phyloP scores from a whole-genome alignment of 2,797 vertebrate genomes.

The Pteronotus mesoamericanus region DNA sequence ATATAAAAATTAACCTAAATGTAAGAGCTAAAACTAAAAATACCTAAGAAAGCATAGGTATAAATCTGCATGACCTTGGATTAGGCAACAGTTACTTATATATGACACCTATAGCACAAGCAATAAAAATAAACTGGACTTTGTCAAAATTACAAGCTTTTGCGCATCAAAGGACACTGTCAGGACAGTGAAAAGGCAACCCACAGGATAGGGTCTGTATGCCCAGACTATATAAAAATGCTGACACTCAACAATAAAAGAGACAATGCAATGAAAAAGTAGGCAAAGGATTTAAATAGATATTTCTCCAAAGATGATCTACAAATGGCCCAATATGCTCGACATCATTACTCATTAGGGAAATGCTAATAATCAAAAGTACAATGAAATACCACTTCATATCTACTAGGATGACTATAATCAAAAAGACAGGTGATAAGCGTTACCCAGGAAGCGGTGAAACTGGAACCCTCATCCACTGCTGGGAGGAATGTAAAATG shows the following conservation, averaged over 20 bases:
- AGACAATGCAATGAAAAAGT: not conserved
- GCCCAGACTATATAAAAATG: not conserved
- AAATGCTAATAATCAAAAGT: not conserved
- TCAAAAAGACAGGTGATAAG: not conserved
- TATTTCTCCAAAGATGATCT: too few species aligned
- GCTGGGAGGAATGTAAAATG: not conserved
- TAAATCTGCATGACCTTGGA: not conserved
- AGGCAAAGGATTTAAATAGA: not conserved
- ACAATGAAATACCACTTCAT: too few species aligned
- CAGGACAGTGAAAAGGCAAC: not conserved
- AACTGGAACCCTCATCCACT: not conserved
- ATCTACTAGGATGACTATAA: not conserved
- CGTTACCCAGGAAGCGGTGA: not conserved
- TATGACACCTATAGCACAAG: not conserved
- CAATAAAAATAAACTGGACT: not conserved
- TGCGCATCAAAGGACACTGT: not conserved
- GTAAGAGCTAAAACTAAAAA: not conserved
- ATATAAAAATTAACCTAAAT: not conserved
- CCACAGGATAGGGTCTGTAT: not conserved
- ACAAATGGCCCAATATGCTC: not conserved
- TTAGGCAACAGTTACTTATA: not conserved
- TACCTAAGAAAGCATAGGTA: not conserved
- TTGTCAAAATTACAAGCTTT: not conserved
- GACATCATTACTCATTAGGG: not conserved
- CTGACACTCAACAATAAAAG: not conserved